Evolutionary conservation across 2,797 vertebrate species (phyloP), one percentile per base, ranked within the genome.

Genomic region (Sebastes aleutianus): DNA sequence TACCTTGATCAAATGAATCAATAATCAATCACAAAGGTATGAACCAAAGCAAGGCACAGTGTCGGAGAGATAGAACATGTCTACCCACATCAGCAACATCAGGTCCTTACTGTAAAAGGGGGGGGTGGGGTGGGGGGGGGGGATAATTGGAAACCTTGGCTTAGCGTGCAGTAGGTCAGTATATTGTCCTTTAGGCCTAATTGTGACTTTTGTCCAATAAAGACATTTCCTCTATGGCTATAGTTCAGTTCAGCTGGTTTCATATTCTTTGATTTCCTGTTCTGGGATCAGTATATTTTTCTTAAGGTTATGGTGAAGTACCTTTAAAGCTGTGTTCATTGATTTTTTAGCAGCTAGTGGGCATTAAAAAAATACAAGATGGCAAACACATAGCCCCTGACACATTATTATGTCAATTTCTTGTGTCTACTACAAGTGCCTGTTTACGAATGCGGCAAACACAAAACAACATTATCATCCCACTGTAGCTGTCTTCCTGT

Each of bases 1-100:
- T 26, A 26, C 74, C n/a, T 26, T 22, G 3, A 27, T 71, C 4
- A 0, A 76, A 71, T 5, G 36, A 27, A 83, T 89, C 82, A 82
- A 81, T 81, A 82, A 84, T 72, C 78, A 78, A 53, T 84, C 57
- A 65, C 39, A 71, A 11, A 54, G 59, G 27, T 16, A n/a, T 77
- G 12, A 58, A 58, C 16, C 31, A 9, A 32, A 54, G 59, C 26
- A 39, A 53, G 47, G 11, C 8, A 31, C 32, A 4, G 4, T 31
- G 36, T 31, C 31, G 3, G 22, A 73, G 57, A 7, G 16, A 13
- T 11, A 16, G 26, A 43, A 54, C 14, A 71, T 22, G 32, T 22
- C 32, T 10, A 47, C 3, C 9, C 32, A 13, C 4, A 29, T 5
- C 14, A 29, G 10, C 47, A 39, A 54, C 13, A 76, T 54, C 6